Base-by-base conservation (phyloP, 2,888 invertebrate genomes). In the Biston betularia region DNA sequence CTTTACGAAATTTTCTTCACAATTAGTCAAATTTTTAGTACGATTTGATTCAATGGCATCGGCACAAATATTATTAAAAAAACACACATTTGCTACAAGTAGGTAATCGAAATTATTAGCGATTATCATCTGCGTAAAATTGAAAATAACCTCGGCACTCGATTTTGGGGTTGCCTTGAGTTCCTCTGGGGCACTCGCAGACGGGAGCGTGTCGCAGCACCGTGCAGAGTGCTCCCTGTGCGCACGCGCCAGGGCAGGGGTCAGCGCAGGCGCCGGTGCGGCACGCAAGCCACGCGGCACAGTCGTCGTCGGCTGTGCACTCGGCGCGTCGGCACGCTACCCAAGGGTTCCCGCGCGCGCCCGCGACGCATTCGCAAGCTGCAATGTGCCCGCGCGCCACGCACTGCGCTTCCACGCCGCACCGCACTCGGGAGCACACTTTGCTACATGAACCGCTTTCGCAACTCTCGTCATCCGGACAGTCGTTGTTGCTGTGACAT, bases 171-270 rank as follows among this genome's bases (percentile, higher is more conserved):
- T 98, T 96, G 71, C 98, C 98, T 65, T 92, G 94, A 74, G 96
- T 97, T 14, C 97, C 97, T 52, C 97, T 95, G 46, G 97, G 97
- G 86, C 98, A 98, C 75, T 96, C 95, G 79, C 98, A 98, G 58
- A 95, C 94, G 0, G 98, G 95, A 63, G 94, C 90, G 85, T 98
- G 98, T 73, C 97, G 96, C 60, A 95, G 94, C 6, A 97, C 97
- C 1, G 94, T 95, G 79, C 98, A 98, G 68, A 96, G 93, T 1
- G 98, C 97, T 10, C 94, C 95, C 7, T 94, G 89, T n/a, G 97
- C 97, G 83, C 98, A 98, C 61, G 96, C 95, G 81, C 97, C 98
- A 62, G 96, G 95, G 87, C 98, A 98, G 8, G 98, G 98, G 90
- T 97, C 96, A 79, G 95, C 95, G 81, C 98, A 98, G 66, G 95